Base-by-base conservation (phyloP, 2,113 vertebrate species). In the Oryzias melastigma region DNA sequence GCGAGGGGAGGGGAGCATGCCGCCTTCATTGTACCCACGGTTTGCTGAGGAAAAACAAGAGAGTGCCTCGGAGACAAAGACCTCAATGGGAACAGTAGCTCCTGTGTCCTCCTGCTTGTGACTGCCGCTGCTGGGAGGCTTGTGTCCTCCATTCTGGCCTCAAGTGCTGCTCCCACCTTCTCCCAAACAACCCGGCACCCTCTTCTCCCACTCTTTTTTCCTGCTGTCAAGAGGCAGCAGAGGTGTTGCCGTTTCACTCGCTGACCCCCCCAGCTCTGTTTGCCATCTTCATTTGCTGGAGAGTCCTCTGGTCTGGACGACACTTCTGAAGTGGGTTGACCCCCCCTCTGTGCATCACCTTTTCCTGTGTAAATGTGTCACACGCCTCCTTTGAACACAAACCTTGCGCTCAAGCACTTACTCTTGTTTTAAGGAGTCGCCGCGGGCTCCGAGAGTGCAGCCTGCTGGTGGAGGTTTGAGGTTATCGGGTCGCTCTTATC, bases 31-130 rank as follows among this genome's bases (percentile, higher is more conserved):
- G 91, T 82, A n/a, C 86, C 73, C 80, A 79, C 78, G 90, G 89
- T 92, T 94, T 92, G 89, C 82, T 90, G 91, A 85, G 90, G 88
- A 91, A 90, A 92, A 93, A 95, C 93, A 95, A 94, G 93, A 91
- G 88, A 78, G 84, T 81, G 68, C 69, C 83, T 68, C 77, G 87
- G 78, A 91, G 91, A 97, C 94, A 96, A 95, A 96, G 91, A 62
- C 41, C 65, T 85, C 80, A 93, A 93, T 80, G 85, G 80, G 89
- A 95, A 97, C 95, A 97, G 94, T 94, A 78, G 91, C 77, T 85
- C 90, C 92, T 95, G 93, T 98, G 94, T 98, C 90, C 87, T 87
- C 56, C 52, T 65, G 16, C 84, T 74, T 74, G 86, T 76, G 89
- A 84, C 86, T 88, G 89, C 90, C 87, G 85, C 86, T 84, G 87